These are phyloP conservation scores for Tautogolabrus adspersus DNA, from an alignment of 2,113 vertebrate species.

Conservation along the genomic window DNA sequence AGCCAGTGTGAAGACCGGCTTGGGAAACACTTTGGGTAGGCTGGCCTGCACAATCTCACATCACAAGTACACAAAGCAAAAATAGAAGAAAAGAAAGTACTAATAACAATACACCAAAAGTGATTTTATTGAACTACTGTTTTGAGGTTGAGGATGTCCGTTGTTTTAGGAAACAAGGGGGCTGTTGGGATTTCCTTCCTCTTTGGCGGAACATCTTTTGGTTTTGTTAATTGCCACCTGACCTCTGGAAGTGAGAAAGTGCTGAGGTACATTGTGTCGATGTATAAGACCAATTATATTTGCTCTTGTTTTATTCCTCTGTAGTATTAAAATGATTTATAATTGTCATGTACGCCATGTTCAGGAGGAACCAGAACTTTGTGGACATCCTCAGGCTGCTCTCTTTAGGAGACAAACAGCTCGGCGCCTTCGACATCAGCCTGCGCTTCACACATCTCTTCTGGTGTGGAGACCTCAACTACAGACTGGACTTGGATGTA, in stretches of 20 bases:
- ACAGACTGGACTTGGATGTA: constrained; percentile 85
- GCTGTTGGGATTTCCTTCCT: constrained; percentile 89
- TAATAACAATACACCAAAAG: not conserved
- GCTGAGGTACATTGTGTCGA: constrained; percentile 81
- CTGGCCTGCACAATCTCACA: not conserved
- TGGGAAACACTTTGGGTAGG: constrained; percentile 90
- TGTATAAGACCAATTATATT: not conserved
- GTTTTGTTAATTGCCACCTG: constrained; percentile 92
- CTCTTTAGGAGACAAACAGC: constrained; percentile 84
- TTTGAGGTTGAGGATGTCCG: constrained; percentile 3
- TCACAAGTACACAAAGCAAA: constrained; percentile 13
- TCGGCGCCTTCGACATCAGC: constrained; percentile 84
- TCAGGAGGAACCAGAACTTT: constrained; percentile 87
- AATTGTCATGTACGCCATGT: not conserved
- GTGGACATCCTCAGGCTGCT: constrained; percentile 84
- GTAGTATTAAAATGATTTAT: not conserved
- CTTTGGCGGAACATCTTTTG: constrained; percentile 88
- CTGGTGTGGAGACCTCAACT: constrained; percentile 89
- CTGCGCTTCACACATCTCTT: constrained; percentile 87
- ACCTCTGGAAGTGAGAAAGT: constrained; percentile 90
- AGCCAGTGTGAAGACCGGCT: constrained; percentile 89
- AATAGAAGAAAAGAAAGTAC: not conserved
- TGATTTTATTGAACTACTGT: constrained; percentile 18
- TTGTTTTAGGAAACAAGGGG: constrained; percentile 88
- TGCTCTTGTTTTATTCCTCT: not conserved